These are phyloP conservation scores for Psilanteris sp. DNA, from an alignment of 1,140 invertebrate genomes.

Conservation along the genomic window DNA sequence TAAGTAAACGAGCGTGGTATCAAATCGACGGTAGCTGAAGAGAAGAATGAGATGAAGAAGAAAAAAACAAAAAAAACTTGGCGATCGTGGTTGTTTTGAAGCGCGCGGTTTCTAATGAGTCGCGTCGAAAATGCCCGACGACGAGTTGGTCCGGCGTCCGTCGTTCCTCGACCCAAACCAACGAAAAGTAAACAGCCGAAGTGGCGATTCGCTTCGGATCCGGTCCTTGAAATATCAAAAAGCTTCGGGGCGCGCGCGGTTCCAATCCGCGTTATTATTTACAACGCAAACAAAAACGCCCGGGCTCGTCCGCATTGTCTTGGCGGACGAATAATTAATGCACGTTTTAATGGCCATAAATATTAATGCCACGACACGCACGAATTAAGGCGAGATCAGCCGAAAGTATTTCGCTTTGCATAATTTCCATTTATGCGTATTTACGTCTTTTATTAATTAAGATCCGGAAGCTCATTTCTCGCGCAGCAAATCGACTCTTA, in stretches of 20 bases:
- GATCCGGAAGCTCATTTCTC: no score
- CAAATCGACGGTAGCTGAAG: neutral
- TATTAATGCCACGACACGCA: slow-evolving; percentile 38
- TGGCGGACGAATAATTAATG: slow-evolving; percentile 46
- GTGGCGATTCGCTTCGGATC: slow-evolving; percentile 29
- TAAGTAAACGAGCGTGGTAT: slow-evolving; percentile 29
- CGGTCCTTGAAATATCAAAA: slow-evolving; percentile 23
- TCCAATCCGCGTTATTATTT: slow-evolving; percentile 31
- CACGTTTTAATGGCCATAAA: slow-evolving; percentile 36
- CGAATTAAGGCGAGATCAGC: slow-evolving; percentile 19
- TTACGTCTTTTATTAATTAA: no score
- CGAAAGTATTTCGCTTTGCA: slow-evolving; percentile 22
- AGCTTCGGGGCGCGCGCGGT: slow-evolving; percentile 22
- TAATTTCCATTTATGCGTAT: slow-evolving; percentile 27
- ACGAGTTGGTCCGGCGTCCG: no score
- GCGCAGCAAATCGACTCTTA: no score
- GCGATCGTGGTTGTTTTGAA: no score
- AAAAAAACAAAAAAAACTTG: no score
- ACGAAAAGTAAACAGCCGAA: slow-evolving; percentile 10
- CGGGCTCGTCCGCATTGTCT: slow-evolving; percentile 9
- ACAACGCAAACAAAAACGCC: slow-evolving; percentile 29
- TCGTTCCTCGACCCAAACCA: no score
- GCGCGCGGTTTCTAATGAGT: no score
- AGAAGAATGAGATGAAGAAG: no score
- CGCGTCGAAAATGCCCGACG: no score